These are phyloP conservation scores for Mechanitis mazaeus DNA, from an alignment of 2,888 invertebrate species.

Conservation along the genomic window DNA sequence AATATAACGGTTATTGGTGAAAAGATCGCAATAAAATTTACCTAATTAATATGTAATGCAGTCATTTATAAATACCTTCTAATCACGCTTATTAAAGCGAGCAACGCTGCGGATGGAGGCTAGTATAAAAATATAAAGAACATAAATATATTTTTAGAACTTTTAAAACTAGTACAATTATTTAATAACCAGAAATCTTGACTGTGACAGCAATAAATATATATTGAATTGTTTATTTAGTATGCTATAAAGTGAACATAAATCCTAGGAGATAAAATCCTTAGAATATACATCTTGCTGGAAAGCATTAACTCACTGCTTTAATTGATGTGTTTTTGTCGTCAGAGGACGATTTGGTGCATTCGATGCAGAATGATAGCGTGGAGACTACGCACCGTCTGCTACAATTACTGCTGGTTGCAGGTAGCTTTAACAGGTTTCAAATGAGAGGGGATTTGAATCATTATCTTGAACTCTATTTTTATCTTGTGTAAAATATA, in stretches of 20 bases:
- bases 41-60: too few relatives aligned
- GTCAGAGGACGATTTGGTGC: constrained; percentile 25
- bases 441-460: constrained; percentile 14
- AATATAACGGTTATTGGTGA: too few relatives aligned
- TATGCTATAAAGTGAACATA: not conserved
- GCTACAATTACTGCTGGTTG: constrained; percentile 24
- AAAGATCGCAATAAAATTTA: too few relatives aligned
- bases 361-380: constrained; percentile 21
- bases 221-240: too few relatives aligned
- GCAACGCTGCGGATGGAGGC: too few relatives aligned
- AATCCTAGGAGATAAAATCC: not conserved
- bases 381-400: constrained; percentile 21
- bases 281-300: constrained; percentile 8
- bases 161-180: too few relatives aligned
- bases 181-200: too few relatives aligned
- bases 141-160: not conserved
- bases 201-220: too few relatives aligned
- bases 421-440: constrained; percentile 9
- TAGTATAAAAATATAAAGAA: not conserved
- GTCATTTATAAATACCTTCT: too few relatives aligned
- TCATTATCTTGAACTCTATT: not conserved
- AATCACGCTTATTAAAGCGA: too few relatives aligned
- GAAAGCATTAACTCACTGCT: constrained; percentile 9
- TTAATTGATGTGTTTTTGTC: constrained; percentile 23
- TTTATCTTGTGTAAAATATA: too few relatives aligned